Percentiles rank a stretch among this genome's conserved stretches.
phyloP scores from a whole-genome alignment of 2,113 vertebrate species.

The Mus spicilegus region DNA sequence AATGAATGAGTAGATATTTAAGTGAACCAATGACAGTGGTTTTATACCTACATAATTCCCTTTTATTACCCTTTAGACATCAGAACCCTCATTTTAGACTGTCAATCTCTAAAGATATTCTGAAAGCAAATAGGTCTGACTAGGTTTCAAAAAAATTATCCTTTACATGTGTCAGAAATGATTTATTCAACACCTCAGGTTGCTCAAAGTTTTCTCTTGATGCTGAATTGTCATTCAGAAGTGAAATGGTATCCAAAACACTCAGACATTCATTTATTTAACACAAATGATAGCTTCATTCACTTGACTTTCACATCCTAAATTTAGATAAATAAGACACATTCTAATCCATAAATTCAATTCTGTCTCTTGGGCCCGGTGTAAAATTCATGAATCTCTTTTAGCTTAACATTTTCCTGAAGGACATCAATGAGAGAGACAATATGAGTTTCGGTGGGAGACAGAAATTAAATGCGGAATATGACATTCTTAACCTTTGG shows the following conservation, averaged over 20 bases:
- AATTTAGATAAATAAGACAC: too few relatives aligned
- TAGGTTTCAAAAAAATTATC: background rate
- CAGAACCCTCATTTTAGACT: background rate
- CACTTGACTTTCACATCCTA: background rate
- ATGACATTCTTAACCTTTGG: background rate
- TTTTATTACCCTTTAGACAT: background rate
- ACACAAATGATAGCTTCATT: fast-evolving
- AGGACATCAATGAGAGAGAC: too few relatives aligned
- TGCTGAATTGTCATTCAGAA: background rate
- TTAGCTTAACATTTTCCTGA: too few relatives aligned
- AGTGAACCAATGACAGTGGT: background rate
- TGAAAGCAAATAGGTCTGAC: too few relatives aligned
- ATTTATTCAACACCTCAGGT: background rate
- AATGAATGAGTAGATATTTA: background rate
- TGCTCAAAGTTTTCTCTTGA: background rate
- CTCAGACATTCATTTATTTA: background rate
- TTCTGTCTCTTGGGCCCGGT: too few relatives aligned
- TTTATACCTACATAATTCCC: background rate
- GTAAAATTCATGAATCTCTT: too few relatives aligned
- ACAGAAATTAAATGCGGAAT: background rate
- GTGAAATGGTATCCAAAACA: background rate
- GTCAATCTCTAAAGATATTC: background rate
- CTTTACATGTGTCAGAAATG: fast-evolving
- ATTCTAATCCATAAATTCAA: too few relatives aligned
- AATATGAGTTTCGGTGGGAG: too few relatives aligned